Conservation (phyloP, 2,888 invertebrate genomes). For the Lasioglossum lativentre region DNA sequence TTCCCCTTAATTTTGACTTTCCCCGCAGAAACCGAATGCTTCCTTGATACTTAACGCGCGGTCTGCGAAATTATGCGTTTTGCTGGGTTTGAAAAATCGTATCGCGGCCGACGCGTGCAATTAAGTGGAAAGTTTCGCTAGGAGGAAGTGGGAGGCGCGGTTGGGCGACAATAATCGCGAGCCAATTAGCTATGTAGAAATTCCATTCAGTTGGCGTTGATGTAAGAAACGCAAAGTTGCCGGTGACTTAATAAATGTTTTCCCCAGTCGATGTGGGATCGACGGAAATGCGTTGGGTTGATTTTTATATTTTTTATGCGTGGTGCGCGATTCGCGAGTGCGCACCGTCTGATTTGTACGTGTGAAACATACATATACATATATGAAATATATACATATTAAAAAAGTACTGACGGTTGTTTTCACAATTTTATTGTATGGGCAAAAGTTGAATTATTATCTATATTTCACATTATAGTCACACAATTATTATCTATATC, state of each 20-base stretch:
- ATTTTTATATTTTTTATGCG: not conserved
- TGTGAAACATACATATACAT: too few relatives aligned
- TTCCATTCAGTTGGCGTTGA: slow-evolving; percentile 27
- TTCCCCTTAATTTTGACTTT: slow-evolving; percentile 38
- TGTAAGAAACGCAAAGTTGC: slow-evolving; percentile 7
- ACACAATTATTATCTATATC: too few relatives aligned
- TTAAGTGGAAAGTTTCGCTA: slow-evolving; percentile 22
- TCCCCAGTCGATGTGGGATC: not conserved
- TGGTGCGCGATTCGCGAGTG: not conserved
- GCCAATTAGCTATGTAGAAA: slow-evolving; percentile 16
- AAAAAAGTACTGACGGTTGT: too few relatives aligned
- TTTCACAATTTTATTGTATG: too few relatives aligned
- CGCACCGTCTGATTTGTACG: not conserved
- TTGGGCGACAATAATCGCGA: slow-evolving; percentile 28
- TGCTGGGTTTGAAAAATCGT: not conserved
- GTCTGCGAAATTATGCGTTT: slow-evolving; percentile 5
- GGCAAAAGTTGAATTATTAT: too few relatives aligned
- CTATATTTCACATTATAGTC: too few relatives aligned
- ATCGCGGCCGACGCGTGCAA: not conserved
- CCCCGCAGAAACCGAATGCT: slow-evolving; percentile 1
- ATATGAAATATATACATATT: too few relatives aligned
- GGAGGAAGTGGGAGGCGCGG: not conserved
- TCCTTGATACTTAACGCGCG: not conserved
- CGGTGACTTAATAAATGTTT: slow-evolving; percentile 8
- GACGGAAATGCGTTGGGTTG: not conserved